Evolutionary conservation across 1,140 invertebrate genomes (phyloP).

Genomic region (Hydropsyche tenuis): DNA sequence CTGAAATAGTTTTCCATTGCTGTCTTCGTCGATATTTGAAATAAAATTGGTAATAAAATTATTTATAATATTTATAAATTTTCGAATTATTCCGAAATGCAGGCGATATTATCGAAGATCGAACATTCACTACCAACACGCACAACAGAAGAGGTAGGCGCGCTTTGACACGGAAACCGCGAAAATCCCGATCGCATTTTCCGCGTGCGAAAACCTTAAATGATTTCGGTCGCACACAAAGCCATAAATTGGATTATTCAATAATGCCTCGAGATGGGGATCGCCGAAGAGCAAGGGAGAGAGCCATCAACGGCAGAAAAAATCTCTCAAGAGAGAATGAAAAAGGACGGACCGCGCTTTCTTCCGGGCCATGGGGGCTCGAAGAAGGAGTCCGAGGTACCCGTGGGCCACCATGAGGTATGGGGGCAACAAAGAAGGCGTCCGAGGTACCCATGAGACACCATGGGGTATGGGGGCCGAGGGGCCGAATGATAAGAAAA

Average conservation of each 20-base stretch:
- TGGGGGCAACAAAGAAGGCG: too few species aligned
- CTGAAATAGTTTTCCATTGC: too few species aligned
- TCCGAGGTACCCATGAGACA: too few species aligned
- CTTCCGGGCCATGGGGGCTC: too few species aligned
- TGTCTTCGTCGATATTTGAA: too few species aligned
- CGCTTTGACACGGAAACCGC: conserved; percentile 28
- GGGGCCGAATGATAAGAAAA: conserved; percentile 39
- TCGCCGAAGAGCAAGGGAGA: neutral
- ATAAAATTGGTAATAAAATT: too few species aligned
- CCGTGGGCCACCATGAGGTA: neutral
- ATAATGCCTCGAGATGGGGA: conserved; percentile 24
- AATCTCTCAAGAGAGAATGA: too few species aligned
- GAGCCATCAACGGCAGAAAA: neutral
- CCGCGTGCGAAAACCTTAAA: conserved; percentile 33
- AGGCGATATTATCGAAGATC: too few species aligned
- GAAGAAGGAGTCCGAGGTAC: too few species aligned
- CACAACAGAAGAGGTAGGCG: neutral
- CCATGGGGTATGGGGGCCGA: neutral
- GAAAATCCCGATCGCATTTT: conserved; percentile 31
- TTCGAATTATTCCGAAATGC: too few species aligned
- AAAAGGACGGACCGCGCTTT: neutral
- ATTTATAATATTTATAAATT: too few species aligned
- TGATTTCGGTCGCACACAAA: conserved; percentile 34
- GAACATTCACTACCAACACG: too few species aligned
- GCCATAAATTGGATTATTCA: conserved; percentile 40